These are phyloP conservation scores for Ceratosolen solmsi DNA, from an alignment of 1,140 invertebrate species.

Conservation along the genomic window DNA sequence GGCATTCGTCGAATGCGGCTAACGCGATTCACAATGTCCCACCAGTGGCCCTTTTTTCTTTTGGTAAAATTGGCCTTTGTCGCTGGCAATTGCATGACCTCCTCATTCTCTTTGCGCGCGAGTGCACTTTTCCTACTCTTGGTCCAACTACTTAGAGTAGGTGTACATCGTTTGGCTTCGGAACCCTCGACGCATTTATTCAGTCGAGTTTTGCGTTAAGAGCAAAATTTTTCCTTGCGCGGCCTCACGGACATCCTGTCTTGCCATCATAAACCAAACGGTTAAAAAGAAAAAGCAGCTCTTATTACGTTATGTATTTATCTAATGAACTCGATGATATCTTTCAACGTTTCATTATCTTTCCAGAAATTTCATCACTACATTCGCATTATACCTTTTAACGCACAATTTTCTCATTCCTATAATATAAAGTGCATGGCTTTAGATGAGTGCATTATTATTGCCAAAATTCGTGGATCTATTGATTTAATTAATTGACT, in stretches of 20 bases:
- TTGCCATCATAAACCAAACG: not conserved
- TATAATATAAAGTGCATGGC: too few relatives aligned
- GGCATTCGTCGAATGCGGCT: slow-evolving; percentile 58
- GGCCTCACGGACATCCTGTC: slow-evolving; percentile 27
- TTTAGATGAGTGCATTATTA: too few relatives aligned
- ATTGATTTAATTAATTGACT: too few relatives aligned
- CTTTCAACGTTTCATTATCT: too few relatives aligned
- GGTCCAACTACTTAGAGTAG: not conserved
- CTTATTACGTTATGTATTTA: not conserved
- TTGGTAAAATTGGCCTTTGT: slow-evolving; percentile 63
- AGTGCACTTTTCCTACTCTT: not conserved
- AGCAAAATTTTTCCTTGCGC: not conserved
- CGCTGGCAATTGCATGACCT: slow-evolving; percentile 43
- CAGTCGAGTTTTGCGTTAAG: not conserved
- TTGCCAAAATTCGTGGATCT: too few relatives aligned
- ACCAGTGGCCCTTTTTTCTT: slow-evolving; percentile 38
- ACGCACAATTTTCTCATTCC: too few relatives aligned
- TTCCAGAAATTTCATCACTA: too few relatives aligned
- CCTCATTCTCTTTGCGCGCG: slow-evolving; percentile 29
- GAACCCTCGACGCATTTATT: slow-evolving; percentile 21
- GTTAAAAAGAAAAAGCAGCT: not conserved
- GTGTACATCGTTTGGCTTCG: not conserved
- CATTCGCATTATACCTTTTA: too few relatives aligned
- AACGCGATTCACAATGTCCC: slow-evolving; percentile 58
- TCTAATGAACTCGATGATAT: too few relatives aligned